These are phyloP conservation scores for Perca fluviatilis DNA, from an alignment of 2,113 vertebrate genomes.

Conservation along the genomic window DNA sequence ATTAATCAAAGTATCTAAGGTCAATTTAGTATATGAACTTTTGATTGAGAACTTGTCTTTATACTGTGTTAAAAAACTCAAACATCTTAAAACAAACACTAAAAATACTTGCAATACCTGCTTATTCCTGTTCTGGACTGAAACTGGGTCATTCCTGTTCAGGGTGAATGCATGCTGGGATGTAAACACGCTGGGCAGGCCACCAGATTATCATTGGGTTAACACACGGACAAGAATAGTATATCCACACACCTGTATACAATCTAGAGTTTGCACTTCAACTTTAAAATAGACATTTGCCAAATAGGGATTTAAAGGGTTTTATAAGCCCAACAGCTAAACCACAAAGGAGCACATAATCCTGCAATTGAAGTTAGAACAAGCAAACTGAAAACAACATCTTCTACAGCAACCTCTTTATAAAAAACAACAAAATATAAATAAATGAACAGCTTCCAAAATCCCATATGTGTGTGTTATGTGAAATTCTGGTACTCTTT, in stretches of 20 bases:
- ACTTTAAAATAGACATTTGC: constrained; percentile 26
- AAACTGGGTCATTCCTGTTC: neutral
- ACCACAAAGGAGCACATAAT: constrained; percentile 40
- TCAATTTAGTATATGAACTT: constrained; percentile 26
- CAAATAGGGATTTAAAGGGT: constrained; percentile 19
- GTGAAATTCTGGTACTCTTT: neutral
- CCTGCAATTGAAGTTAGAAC: constrained; percentile 24
- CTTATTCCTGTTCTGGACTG: constrained; percentile 1
- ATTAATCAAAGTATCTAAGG: constrained; percentile 38
- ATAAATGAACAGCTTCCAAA: constrained; percentile 6
- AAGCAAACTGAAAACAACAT: constrained; percentile 3
- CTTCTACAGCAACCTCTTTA: neutral
- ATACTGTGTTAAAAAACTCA: neutral
- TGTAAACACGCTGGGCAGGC: constrained; percentile 13
- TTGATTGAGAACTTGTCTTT: constrained; percentile 30
- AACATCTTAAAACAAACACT: constrained; percentile 18
- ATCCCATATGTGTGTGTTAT: neutral
- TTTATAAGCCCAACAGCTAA: constrained; percentile 36
- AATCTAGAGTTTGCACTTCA: constrained; percentile 3
- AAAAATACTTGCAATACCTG: neutral
- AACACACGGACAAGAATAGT: neutral
- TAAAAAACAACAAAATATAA: neutral
- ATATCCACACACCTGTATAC: neutral
- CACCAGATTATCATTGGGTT: neutral
- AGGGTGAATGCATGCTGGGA: constrained; percentile 17